Percentiles rank a stretch among this genome's conserved stretches.
phyloP scores from a whole-genome alignment of 2,888 invertebrate genomes.

The Brenthis hecate region DNA sequence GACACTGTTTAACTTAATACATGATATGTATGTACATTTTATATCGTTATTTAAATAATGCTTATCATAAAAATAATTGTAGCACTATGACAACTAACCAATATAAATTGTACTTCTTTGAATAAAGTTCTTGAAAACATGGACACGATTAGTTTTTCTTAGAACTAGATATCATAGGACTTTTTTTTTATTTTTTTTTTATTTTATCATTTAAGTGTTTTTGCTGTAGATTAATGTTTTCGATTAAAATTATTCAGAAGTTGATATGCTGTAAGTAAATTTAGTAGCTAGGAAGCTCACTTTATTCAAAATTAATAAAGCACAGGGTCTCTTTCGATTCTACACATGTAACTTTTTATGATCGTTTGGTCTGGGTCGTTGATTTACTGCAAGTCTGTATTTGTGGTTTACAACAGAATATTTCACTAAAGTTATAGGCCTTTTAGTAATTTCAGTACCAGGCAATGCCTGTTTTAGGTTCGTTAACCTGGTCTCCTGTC shows the following conservation, averaged over 20 bases:
- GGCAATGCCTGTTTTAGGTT: conserved; percentile 56
- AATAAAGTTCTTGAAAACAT: conserved; percentile 50
- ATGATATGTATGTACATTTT: no score
- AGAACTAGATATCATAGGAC: conserved; percentile 49
- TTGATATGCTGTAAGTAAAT: no score
- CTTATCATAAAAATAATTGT: no score
- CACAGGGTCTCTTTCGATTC: conserved; percentile 51
- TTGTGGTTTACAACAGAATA: conserved; percentile 63
- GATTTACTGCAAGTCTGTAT: conserved; percentile 64
- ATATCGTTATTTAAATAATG: no score
- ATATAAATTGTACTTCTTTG: conserved; percentile 49
- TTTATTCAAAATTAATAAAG: not conserved
- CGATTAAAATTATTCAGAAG: conserved; percentile 55
- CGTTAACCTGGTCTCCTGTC: conserved; percentile 57
- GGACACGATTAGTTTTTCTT: conserved; percentile 10
- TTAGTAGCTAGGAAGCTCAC: no score
- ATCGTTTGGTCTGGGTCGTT: conserved; percentile 41
- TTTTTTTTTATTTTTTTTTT: no score
- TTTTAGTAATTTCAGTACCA: conserved; percentile 64
- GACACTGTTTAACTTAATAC: no score
- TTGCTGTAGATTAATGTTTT: conserved; percentile 70
- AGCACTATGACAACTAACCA: no score
- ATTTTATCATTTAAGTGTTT: conserved; percentile 67
- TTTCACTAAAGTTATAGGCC: conserved; percentile 56
- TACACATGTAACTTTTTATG: conserved; percentile 61